Evolutionary conservation across 2,797 vertebrate species (phyloP), one percentile per base, ranked within the genome.

Genomic region (Etheostoma nigrum): DNA sequence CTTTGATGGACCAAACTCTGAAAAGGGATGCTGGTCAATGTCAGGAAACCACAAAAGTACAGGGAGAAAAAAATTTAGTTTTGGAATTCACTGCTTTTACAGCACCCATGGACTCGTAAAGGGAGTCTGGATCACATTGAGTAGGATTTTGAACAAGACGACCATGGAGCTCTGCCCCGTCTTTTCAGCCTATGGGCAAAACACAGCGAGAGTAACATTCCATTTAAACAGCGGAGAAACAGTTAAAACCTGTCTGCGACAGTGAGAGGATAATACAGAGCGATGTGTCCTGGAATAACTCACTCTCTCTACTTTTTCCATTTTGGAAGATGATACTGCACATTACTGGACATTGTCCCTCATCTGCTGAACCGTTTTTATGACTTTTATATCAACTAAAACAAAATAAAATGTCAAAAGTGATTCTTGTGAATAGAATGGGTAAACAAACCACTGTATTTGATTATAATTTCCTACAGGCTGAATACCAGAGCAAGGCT

Each of bases 11-110:
- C 81, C 48, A 70, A 81, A 59, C 76, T 86, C 80, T 82, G 85
- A 83, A 88, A 81, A 69, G 84, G 86, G 87, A 88, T 79, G 81
- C 88, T 91, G 92, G 89, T 89, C 86, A 91, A 79, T 92, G 86
- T 93, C 88, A 91, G 90, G 88, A 93, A 93, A 91, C 91, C 92
- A 87, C 92, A 90, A 87, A 92, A 91, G 88, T 84, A 89, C 83
- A 91, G 84, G 81, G 58, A 18, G 23, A 55, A 14, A 40, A 81
- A 81, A 78, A 62, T 40, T 53, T 48, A 82, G 70, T 81, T 92
- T 91, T 84, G 85, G 87, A 89, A 83, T 88, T 86, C 68, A 86
- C 33, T 76, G 76, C 67, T 83, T 88, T 89, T 76, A 82, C 76
- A 82, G 84, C 82, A 85, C 36, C 76, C 78, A 3, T 44, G 78